These are phyloP conservation scores for Tachypleus tridentatus DNA, from an alignment of 1,140 invertebrate genomes.

Conservation along the genomic window DNA sequence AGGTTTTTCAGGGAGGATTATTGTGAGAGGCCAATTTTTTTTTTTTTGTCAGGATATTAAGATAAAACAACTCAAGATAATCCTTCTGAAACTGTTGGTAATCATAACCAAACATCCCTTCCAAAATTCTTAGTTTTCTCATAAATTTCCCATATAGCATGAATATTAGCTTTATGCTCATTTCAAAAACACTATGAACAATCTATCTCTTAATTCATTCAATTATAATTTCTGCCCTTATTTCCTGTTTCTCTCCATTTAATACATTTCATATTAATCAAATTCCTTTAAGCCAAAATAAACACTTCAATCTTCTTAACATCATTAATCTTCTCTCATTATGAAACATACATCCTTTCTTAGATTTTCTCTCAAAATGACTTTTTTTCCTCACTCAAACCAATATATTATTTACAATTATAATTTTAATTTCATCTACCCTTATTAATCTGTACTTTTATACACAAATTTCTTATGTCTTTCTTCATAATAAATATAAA, in stretches of 20 bases:
- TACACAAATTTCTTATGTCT: slow-evolving; percentile 1
- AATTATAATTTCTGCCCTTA: not conserved
- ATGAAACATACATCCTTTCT: not conserved
- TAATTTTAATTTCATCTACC: not conserved
- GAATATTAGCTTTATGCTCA: not conserved
- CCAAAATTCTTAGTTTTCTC: no score
- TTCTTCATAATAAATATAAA: not conserved
- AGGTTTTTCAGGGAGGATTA: no score
- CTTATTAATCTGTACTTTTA: slow-evolving; percentile 8
- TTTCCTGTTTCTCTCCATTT: not conserved
- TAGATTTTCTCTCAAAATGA: slow-evolving; percentile 7
- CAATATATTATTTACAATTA: not conserved
- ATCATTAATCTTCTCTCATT: slow-evolving; percentile 2
- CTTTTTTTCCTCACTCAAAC: not conserved
- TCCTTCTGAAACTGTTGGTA: no score
- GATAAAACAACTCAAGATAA: no score
- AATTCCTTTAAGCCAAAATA: not conserved
- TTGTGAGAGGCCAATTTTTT: no score
- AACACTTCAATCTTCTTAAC: not conserved
- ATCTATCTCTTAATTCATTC: not conserved
- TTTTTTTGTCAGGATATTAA: no score
- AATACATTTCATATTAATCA: not conserved
- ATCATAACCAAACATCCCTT: no score
- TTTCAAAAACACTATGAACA: not conserved
- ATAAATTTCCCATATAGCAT: not conserved